phyloP scores from a whole-genome alignment of 2,113 vertebrate species.

The Osmerus mordax region DNA sequence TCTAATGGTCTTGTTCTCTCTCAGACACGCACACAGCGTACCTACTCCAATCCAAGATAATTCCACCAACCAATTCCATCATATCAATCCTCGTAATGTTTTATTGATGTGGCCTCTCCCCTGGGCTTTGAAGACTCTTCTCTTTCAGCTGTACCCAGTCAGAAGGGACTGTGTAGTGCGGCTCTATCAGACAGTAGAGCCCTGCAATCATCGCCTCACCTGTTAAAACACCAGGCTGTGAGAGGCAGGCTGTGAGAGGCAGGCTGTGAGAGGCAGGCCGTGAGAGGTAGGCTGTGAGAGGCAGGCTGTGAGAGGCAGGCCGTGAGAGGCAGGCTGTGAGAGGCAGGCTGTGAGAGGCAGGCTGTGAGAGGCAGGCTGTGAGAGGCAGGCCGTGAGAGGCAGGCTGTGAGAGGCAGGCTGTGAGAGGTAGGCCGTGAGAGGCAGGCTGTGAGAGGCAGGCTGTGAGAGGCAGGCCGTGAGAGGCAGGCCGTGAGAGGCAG shows the following conservation, averaged over 20 bases:
- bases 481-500: not conserved
- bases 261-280: not conserved
- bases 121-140: not conserved
- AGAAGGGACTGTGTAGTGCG: not conserved
- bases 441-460: too few species aligned
- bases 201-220: not conserved
- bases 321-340: not conserved
- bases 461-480: too few species aligned
- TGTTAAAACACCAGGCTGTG: not conserved
- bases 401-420: too few species aligned
- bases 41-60: not conserved
- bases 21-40: not conserved
- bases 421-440: too few species aligned
- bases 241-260: not conserved
- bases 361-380: not conserved
- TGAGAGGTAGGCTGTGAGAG: not conserved
- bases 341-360: not conserved
- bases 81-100: constrained; percentile 1
- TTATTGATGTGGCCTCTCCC: not conserved
- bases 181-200: not conserved
- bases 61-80: not conserved
- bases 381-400: not conserved
- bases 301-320: not conserved
- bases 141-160: not conserved
- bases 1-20: not conserved